Evolutionary conservation across 2,888 invertebrate genomes (phyloP), one percentile per base, ranked within the genome.

Genomic region (Leptinotarsa haldemani): DNA sequence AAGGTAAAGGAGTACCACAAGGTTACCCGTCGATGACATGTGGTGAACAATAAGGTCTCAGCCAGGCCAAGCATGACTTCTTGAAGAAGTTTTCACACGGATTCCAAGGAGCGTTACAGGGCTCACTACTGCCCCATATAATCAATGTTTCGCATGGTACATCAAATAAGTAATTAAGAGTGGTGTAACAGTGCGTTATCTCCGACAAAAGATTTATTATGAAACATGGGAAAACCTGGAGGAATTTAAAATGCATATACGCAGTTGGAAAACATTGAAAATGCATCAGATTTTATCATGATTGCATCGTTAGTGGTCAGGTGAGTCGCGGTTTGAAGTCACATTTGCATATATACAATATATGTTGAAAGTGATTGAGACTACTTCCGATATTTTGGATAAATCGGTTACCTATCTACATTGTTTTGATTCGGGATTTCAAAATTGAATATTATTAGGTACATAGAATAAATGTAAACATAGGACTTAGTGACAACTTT

Each of bases 61-160:
- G 83, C 78, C 78, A 82, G 80, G 73, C 85, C 84, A 83, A 85
- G 85, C 86, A 79, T 80, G 83, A 83, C 84, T 76, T 80, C 81
- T 84, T 82, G 53, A 82, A 79, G 78, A 82, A 79, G 78, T 85
- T 71, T 75, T 75, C 75, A 73, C 75, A 75, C 86, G 85, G 75
- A 74, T 77, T 73, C 75, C 81, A 80, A 70, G 73, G 63, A 80
- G 79, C 83, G 81, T 82, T 78, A 78, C 77, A 73, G 70, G 52
- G 74, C 47, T 71, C 70, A 75, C 84, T 83, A 84, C 83, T 85
- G 85, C 85, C 84, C 85, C 83, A 85, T 82, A 84, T 85, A 85
- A 85, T 83, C 83, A 75, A 69, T 69, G 40, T 61, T 47, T 63
- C 61, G 22, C 69, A 69, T 69, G 69, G 61, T 61, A 61, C 63